These are phyloP conservation scores for Rhagologus leucostigma DNA, from an alignment of 2,113 vertebrate species.

Conservation along the genomic window DNA sequence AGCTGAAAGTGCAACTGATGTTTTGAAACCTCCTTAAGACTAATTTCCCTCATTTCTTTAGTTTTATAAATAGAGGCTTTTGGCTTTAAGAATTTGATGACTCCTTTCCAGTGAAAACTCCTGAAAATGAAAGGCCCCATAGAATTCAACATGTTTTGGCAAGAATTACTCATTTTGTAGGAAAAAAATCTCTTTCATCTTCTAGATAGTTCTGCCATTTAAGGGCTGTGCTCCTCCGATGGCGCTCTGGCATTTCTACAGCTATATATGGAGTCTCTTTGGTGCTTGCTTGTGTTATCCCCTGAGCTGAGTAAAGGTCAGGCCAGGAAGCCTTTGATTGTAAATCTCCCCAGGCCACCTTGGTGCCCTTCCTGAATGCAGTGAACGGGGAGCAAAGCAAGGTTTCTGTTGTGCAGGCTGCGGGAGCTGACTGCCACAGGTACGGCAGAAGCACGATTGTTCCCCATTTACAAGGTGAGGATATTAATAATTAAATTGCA, in stretches of 20 bases:
- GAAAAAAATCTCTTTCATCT: neutral
- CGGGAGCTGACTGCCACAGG: neutral
- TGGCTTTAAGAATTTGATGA: neutral
- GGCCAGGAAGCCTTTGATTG: conserved; percentile 43
- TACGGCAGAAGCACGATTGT: neutral
- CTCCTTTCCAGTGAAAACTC: neutral
- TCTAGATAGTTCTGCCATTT: conserved; percentile 5
- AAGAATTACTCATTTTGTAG: neutral
- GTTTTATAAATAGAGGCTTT: neutral
- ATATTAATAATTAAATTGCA: neutral
- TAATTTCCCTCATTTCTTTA: neutral
- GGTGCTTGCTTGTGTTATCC: conserved; percentile 1
- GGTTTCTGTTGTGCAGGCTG: neutral
- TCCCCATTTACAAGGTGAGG: neutral
- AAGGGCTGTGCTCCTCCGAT: neutral
- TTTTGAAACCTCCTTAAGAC: neutral
- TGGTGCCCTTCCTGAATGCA: conserved; percentile 34
- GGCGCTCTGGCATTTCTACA: neutral
- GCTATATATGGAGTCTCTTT: conserved; percentile 36
- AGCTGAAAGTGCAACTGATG: neutral
- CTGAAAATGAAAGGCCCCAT: neutral
- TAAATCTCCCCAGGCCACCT: conserved; percentile 26
- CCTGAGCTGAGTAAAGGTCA: conserved; percentile 3
- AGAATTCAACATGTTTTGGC: neutral
- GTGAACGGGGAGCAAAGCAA: neutral